These are phyloP conservation scores for Colostygia pectinataria DNA, from an alignment of 2,888 invertebrate species.

Conservation along the genomic window DNA sequence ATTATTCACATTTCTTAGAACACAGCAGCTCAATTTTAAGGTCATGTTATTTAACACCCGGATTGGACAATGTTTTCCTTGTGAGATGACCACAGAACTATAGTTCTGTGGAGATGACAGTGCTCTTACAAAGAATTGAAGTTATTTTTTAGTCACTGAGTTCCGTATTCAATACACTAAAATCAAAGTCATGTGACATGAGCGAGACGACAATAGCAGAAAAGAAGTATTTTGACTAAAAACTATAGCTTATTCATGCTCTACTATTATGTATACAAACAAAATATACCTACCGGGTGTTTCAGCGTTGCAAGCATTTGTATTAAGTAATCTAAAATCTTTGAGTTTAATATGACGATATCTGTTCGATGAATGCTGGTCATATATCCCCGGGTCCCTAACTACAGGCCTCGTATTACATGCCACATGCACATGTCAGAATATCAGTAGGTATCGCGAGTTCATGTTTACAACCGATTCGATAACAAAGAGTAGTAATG, in stretches of 20 bases:
- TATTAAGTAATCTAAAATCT: too few relatives aligned
- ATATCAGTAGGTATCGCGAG: conserved; percentile 24
- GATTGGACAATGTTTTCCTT: conserved; percentile 19
- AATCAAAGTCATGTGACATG: too few relatives aligned
- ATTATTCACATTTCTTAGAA: conserved; percentile 26
- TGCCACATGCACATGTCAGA: conserved; percentile 18
- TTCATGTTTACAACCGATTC: conserved; percentile 39
- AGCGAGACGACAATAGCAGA: too few relatives aligned
- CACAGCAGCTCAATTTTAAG: conserved; percentile 23
- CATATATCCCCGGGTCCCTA: background rate
- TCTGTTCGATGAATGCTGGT: background rate
- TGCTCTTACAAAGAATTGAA: background rate
- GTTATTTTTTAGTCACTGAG: too few relatives aligned
- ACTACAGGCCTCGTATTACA: conserved; percentile 14
- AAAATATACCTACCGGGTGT: too few relatives aligned
- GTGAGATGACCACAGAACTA: conserved; percentile 3
- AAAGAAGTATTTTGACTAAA: too few relatives aligned
- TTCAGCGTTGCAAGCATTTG: too few relatives aligned
- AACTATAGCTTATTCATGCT: too few relatives aligned
- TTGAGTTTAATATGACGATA: too few relatives aligned
- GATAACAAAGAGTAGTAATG: conserved; percentile 53
- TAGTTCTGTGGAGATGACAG: conserved; percentile 1
- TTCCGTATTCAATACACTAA: too few relatives aligned
- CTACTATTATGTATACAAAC: too few relatives aligned
- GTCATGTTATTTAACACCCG: conserved; percentile 26